phyloP scores from a whole-genome alignment of 2,113 vertebrate species.

The Bucco capensis region DNA sequence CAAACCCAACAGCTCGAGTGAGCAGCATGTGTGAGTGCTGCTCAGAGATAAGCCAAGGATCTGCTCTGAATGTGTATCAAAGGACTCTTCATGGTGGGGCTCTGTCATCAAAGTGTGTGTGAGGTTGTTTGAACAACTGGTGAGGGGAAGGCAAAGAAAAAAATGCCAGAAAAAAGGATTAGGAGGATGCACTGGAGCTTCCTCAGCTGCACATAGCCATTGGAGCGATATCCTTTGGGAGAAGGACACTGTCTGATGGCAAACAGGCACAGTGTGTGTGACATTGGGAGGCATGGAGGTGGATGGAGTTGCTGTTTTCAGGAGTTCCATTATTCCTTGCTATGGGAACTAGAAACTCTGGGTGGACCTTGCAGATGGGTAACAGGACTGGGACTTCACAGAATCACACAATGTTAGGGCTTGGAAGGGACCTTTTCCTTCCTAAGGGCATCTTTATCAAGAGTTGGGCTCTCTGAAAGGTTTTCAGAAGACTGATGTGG shows the following conservation, averaged over 20 bases:
- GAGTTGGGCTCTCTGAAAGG: background rate
- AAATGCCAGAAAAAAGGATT: background rate
- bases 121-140: background rate
- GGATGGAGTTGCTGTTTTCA: background rate
- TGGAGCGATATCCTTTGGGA: background rate
- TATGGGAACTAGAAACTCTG: background rate
- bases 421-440: too few species aligned
- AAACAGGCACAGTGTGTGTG: background rate
- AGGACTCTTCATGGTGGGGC: background rate
- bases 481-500: background rate
- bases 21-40: slow-evolving; percentile 38
- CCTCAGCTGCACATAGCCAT: background rate
- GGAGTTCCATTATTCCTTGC: background rate
- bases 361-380: background rate
- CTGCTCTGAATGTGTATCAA: slow-evolving; percentile 36
- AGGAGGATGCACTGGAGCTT: background rate
- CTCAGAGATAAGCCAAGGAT: slow-evolving; percentile 51
- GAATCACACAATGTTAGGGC: too few species aligned
- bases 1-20: background rate
- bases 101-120: background rate
- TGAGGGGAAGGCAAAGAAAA: background rate
- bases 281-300: background rate
- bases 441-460: background rate
- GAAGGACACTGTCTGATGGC: background rate
- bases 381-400: background rate